Evolutionary conservation across 2,113 vertebrate species (phyloP), one percentile per base, ranked within the genome.

Genomic region (Lethenteron reissneri): DNA sequence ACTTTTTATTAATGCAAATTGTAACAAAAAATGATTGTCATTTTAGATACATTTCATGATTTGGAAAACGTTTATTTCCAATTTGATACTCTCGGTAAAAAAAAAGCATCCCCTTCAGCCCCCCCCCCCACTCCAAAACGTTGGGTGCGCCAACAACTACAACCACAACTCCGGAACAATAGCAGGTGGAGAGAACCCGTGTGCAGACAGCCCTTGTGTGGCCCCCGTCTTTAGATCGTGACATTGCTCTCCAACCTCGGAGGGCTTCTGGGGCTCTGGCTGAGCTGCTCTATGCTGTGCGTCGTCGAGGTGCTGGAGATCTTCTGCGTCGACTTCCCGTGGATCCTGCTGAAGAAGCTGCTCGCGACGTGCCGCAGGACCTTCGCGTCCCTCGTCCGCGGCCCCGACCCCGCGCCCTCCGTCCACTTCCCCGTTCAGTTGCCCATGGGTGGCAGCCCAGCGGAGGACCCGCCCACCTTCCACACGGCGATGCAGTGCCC

Each of bases 221-320:
- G 5, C 41, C 41, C 6, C 64, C 25, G 57, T 15, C n/a, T 74
- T 1, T 78, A 87, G 85, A 75, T 85, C 0, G 81, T 85, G 71
- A 80, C 78, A 15, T 83, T 87, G 0, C 79, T 87, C 19, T 82
- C 85, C 74, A 87, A 85, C 76, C 83, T 86, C 0, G 85, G 85
- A 0, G 85, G 85, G 72, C 85, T 86, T 75, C 78, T 87, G 76
- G 85, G 85, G 11, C 81, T 87, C 2, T 87, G 85, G 85, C 80
- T 87, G 83, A 87, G 85, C 77, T 86, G 85, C 72, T 87, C 85
- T n/a, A 79, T 87, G 0, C 82, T 87, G 6, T 87, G 85, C 0
- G 76, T 87, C 72, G 82, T 87, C 0, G 85, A 87, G 78, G 85
- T 87, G 2, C 74, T 86, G 0, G 85, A 87, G 70, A 82, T 87